Evolutionary conservation across 2,888 invertebrate species (phyloP).

Genomic region (Euplagia quadripunctaria): DNA sequence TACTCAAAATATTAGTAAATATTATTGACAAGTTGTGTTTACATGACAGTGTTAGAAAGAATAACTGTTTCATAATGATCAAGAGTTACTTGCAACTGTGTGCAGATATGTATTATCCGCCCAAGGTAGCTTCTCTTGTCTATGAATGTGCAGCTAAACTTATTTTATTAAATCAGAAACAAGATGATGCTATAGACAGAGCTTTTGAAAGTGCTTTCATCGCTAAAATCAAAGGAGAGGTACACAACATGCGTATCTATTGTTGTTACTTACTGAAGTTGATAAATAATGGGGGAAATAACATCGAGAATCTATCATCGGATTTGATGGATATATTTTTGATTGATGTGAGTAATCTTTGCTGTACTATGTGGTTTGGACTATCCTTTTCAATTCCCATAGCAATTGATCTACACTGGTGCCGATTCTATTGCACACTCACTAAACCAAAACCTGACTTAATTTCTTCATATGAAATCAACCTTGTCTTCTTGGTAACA

Average conservation of each 20-base stretch:
- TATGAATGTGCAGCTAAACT: conserved; percentile 79
- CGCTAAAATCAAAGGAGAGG: conserved; percentile 66
- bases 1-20: conserved; percentile 68
- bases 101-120: conserved; percentile 73
- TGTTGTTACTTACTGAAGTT: conserved; percentile 73
- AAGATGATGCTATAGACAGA: conserved; percentile 56
- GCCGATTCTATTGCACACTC: no score
- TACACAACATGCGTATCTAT: conserved; percentile 73
- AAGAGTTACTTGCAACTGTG: conserved; percentile 75
- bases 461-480: no score
- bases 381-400: not conserved
- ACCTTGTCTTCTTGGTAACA: no score
- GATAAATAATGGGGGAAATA: conserved; percentile 56
- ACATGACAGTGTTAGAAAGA: conserved; percentile 64
- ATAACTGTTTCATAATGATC: conserved; percentile 81
- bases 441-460: no score
- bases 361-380: not conserved
- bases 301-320: conserved; percentile 59
- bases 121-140: conserved; percentile 72
- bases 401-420: not conserved
- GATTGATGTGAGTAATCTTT: conserved; percentile 68
- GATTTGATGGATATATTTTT: conserved; percentile 71
- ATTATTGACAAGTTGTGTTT: conserved; percentile 72
- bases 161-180: conserved; percentile 59
- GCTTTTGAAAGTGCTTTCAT: conserved; percentile 65